A percentile compares a stretch with the other conserved stretches of the same genome.
These are phyloP conservation scores for Pentalonia nigronervosa DNA, from an alignment of 1,140 invertebrate species.

Conservation along the genomic window DNA sequence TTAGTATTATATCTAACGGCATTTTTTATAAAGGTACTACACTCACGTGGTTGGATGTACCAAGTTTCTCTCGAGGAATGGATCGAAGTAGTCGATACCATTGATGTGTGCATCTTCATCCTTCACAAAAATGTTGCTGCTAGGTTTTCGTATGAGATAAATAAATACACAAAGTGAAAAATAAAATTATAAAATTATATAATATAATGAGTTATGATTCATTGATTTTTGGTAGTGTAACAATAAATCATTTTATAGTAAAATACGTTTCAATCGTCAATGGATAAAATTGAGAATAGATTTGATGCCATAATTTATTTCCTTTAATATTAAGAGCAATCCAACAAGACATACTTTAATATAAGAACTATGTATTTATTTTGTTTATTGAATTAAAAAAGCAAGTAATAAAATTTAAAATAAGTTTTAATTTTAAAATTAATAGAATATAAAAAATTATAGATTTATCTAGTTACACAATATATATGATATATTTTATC, in stretches of 20 bases:
- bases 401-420: no score
- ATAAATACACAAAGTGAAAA: background rate
- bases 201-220: background rate
- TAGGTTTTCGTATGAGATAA: background rate
- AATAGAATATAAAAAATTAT: no score
- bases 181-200: background rate
- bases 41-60: conserved; percentile 84
- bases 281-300: background rate
- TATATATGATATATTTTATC: no score
- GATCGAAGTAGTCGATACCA: conserved; percentile 71
- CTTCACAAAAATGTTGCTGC: conserved; percentile 19
- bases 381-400: no score
- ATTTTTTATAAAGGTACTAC: background rate
- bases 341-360: background rate
- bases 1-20: no score
- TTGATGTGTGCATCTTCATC: conserved; percentile 66
- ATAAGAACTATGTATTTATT: no score
- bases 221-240: background rate
- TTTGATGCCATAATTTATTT: background rate
- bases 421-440: no score
- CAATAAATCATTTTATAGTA: background rate
- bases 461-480: no score
- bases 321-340: background rate
- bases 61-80: conserved; percentile 75
- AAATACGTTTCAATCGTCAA: background rate